Base-by-base conservation (phyloP, 2,888 invertebrate genomes). In the Noctuana brunneofusca region DNA sequence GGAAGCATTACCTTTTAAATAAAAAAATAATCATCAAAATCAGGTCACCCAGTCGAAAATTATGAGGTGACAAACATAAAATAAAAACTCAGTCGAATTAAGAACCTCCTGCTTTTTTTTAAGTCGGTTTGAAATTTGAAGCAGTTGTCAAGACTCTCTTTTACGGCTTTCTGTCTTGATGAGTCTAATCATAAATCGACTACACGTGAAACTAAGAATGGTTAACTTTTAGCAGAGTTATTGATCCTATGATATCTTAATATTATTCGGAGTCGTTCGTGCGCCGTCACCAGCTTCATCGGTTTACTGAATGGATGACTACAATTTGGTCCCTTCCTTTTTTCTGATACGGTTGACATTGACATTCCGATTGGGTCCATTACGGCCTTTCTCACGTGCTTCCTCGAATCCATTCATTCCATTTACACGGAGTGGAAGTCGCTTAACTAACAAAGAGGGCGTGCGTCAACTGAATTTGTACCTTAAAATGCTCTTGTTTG, bases 401-500 rank as follows among this genome's bases (percentile, higher is more conserved):
- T 89, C 88, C 82, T 75, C 81, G 89, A 87, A 89, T 73, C 80
- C 89, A 88, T 89, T 89, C 86, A 88, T 80, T 79, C 78, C 79
- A 76, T 80, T 80, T 79, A 75, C 75, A 74, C 74, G 52, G 65
- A 64, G 35, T 71, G 65, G 60, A 43, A 55, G 54, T 49, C 54
- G 53, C 60, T 54, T 48, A 48, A 16, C 67, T 69, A 58, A 71
- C 64, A 70, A 67, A 63, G 43, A 8, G 38, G 38, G 6, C 9
- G 24, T 18, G 14, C 27, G 54, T 35, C 24, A 48, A 11, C 53
- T 69, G 66, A 83, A 69, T 79, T 76, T 79, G 71, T 75, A 74
- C 79, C 73, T 79, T 84, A 78, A 48, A 53, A 38, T 41, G 58
- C 46, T 60, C 8, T 53, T 38, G 30, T 66, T 66, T 68, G 64